A percentile compares a stretch with the other conserved stretches of the same genome.
Evolutionary conservation across 30 jellyfish, hydroid and myxozoan species (phyloP).

Genomic region (Mastigias papua): DNA sequence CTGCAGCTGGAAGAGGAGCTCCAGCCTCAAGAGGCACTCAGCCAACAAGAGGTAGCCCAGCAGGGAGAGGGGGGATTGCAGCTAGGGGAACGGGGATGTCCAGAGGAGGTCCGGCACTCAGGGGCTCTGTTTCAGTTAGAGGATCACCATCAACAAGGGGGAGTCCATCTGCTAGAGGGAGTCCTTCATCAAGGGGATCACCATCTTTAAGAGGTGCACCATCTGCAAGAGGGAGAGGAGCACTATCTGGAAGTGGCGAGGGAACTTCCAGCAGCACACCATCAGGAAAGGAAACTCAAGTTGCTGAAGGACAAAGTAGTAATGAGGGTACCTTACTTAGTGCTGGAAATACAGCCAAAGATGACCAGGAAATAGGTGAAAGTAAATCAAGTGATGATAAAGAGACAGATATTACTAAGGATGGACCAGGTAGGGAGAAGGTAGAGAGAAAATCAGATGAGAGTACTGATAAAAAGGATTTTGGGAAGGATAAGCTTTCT

Average conservation of each 20-base stretch:
- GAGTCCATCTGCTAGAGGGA: neutral
- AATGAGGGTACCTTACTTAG: neutral
- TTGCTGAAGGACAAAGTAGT: neutral
- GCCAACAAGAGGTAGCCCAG: conserved; percentile 45
- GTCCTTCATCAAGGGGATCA: neutral
- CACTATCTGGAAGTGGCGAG: conserved; percentile 5
- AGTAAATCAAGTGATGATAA: neutral
- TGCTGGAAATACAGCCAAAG: neutral
- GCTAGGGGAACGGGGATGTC: conserved; percentile 24
- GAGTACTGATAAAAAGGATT: neutral
- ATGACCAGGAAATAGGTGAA: neutral
- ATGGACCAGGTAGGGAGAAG: neutral
- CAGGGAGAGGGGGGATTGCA: conserved; percentile 50
- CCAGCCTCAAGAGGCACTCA: conserved; percentile 38
- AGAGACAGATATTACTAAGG: neutral
- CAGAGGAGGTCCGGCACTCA: conserved; percentile 43
- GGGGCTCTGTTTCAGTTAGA: conserved; percentile 36
- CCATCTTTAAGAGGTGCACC: neutral
- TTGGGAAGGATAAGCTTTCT: neutral
- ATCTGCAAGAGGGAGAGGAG: conserved; percentile 25
- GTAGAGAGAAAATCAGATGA: neutral
- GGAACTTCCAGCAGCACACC: neutral
- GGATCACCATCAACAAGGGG: conserved; percentile 20
- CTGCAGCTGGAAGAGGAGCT: conserved; percentile 29
- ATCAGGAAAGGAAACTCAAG: neutral